phyloP scores from a whole-genome alignment of 2,797 vertebrate species.

The Gephyroberyx darwinii region DNA sequence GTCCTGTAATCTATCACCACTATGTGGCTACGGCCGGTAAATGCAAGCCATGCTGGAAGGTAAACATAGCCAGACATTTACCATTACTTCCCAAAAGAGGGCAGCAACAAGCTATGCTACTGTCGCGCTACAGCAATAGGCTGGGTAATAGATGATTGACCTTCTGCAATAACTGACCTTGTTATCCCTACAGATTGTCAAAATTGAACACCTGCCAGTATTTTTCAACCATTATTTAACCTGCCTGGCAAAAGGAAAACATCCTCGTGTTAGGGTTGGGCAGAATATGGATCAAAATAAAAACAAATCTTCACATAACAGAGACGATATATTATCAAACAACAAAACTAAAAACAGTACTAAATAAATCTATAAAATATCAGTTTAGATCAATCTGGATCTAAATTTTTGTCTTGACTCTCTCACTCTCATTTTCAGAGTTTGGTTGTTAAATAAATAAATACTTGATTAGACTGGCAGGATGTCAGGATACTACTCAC shows the following conservation, averaged over 20 bases:
- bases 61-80: background rate
- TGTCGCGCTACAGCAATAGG: accelerated
- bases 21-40: conserved; percentile 49
- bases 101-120: conserved; percentile 63
- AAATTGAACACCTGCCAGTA: background rate
- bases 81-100: conserved; percentile 59
- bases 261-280: background rate
- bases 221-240: conserved; percentile 5
- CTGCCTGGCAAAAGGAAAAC: background rate
- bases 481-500: conserved; percentile 79
- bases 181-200: background rate
- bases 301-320: background rate
- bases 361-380: conserved; percentile 15
- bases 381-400: conserved; percentile 24
- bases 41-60: conserved; percentile 14
- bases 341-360: too few species aligned
- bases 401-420: conserved; percentile 39
- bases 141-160: too few species aligned
- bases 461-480: conserved; percentile 78
- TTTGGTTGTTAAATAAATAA: conserved; percentile 76
- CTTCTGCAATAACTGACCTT: too few species aligned
- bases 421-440: conserved; percentile 30
- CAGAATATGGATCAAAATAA: background rate
- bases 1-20: conserved; percentile 44
- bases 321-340: background rate